phyloP scores from a whole-genome alignment of 2,888 invertebrate genomes.

The Cosmia pyralina region DNA sequence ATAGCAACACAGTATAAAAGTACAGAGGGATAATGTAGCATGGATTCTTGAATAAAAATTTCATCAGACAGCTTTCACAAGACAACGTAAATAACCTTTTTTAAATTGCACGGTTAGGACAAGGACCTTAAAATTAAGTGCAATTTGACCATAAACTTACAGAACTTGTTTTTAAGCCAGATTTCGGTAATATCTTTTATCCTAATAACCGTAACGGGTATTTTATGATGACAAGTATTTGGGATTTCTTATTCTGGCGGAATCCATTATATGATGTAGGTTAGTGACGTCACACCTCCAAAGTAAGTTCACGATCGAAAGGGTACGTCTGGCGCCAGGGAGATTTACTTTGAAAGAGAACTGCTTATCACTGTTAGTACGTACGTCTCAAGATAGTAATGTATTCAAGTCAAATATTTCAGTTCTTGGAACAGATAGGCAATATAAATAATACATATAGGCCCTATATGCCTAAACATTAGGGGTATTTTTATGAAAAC shows the following conservation, averaged over 20 bases:
- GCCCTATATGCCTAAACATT: too few species aligned
- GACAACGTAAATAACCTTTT: background rate
- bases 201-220: slow-evolving; percentile 15
- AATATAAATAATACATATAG: slow-evolving; percentile 21
- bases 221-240: slow-evolving; percentile 46
- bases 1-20: background rate
- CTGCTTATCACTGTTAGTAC: slow-evolving; percentile 37
- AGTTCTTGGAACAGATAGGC: slow-evolving; percentile 23
- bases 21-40: background rate
- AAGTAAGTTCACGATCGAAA: slow-evolving; percentile 44
- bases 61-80: background rate
- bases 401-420: slow-evolving; percentile 30
- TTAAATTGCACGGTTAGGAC: background rate
- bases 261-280: slow-evolving; percentile 8
- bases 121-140: slow-evolving; percentile 7
- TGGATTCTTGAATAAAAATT: slow-evolving; percentile 2
- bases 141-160: slow-evolving; percentile 4
- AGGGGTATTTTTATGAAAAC: slow-evolving; percentile 8
- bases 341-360: slow-evolving; percentile 48
- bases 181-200: slow-evolving; percentile 17
- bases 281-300: slow-evolving; percentile 35
- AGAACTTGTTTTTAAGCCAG: slow-evolving; percentile 17
- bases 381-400: slow-evolving; percentile 23
- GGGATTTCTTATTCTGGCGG: slow-evolving; percentile 29
- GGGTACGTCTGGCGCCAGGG: slow-evolving; percentile 49